A percentile compares a stretch with the other conserved stretches of the same genome.
Conservation (phyloP, 2,888 invertebrate species). For the Drosophila antonietae region DNA sequence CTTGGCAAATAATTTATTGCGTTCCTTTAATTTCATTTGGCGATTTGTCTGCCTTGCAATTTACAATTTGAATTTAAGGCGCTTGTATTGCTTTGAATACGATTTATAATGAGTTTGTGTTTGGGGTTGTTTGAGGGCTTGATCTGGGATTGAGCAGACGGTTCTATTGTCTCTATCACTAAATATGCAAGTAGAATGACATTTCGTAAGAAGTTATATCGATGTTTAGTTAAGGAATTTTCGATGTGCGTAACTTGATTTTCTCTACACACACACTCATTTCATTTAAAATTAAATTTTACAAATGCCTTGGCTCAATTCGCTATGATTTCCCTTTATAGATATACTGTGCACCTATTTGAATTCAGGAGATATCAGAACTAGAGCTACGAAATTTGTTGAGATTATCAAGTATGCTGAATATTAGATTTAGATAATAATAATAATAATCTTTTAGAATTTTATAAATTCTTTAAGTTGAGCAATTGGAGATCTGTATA, state of each 20-base stretch:
- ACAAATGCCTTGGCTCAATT: not conserved
- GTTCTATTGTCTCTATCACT: constrained; percentile 8
- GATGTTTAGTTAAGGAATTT: not conserved
- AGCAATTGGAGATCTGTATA: too few species aligned
- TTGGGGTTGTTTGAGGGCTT: constrained; percentile 58
- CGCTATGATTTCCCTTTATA: not conserved
- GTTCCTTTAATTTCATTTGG: constrained; percentile 45
- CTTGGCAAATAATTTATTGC: constrained; percentile 75
- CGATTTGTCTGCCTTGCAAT: constrained; percentile 51
- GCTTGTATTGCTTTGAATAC: constrained; percentile 36
- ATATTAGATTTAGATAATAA: too few species aligned
- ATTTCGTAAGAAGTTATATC: not conserved
- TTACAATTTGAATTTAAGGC: constrained; percentile 71
- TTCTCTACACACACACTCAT: not conserved
- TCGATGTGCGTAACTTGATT: not conserved
- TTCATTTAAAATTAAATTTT: not conserved
- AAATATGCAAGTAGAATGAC: not conserved
- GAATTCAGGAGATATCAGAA: not conserved
- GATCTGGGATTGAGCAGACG: constrained; percentile 45
- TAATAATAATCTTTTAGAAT: too few species aligned
- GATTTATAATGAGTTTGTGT: constrained; percentile 41
- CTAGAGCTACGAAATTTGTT: not conserved
- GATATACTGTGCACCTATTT: not conserved
- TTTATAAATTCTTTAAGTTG: too few species aligned
- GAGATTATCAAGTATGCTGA: not conserved